Base-by-base conservation (phyloP, 2,888 invertebrate genomes). In the Timandra comae region DNA sequence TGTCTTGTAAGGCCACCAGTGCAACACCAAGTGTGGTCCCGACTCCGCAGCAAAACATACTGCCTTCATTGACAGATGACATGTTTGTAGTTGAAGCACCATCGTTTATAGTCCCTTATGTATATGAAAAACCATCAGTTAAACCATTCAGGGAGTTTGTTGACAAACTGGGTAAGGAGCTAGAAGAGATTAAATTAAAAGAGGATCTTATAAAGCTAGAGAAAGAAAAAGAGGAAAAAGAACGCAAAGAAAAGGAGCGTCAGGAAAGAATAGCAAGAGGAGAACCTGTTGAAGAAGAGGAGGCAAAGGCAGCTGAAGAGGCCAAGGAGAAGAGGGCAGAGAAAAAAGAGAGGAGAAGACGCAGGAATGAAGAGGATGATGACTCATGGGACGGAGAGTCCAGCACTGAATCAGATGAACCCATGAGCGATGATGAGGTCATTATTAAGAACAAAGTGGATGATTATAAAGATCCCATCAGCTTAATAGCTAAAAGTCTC, bases 61-160 rank as follows among this genome's bases (percentile, higher is more conserved):
- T 96, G 56, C 95, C 95, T 8, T 93, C 94, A 7, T 77, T 96
- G 11, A 95, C 95, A 21, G 96, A 96, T 73, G 95, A 96, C 54
- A 95, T 96, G 93, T 96, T 93, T 78, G 95, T 96, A 12, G 92
- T 96, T 12, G 96, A 96, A 79, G 96, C 96, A 13, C 96, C 96
- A 6, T 95, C 95, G 21, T 96, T 96, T 63, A 96, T 96, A 69
- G 96, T 96, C 47, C 96, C 96, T 21, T 96, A 96, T 72, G 94
- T 96, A 7, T 96, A 96, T 78, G 96, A 96, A 71, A 96, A 96
- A 70, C 94, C 95, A 11, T 95, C 96, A 1, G 78, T 93, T 1
- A 92, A 93, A 60, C 92, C 93, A 41, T 88, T 96, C 41, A 91
- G 91, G 63, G 91, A 92, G 45, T 91, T 92, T 68, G 89, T 94